Evolutionary conservation across 1,140 invertebrate genomes (phyloP).

Genomic region (Aphelinus certus): DNA sequence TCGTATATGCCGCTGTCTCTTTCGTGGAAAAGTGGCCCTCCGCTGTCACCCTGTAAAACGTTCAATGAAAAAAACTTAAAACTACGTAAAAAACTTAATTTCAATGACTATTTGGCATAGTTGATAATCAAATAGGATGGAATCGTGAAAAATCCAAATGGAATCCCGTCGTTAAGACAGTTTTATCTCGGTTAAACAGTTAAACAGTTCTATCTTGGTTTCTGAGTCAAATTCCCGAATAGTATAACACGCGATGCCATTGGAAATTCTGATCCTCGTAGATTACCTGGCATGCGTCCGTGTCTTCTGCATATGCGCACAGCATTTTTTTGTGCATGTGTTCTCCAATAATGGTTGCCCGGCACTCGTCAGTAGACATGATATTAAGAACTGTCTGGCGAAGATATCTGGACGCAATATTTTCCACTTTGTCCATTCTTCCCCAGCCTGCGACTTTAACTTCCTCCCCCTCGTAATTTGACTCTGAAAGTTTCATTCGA

Average conservation of each 20-base stretch:
- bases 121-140: too few species aligned
- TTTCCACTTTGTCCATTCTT: constrained; percentile 58
- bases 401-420: constrained; percentile 65
- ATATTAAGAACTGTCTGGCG: constrained; percentile 66
- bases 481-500: constrained; percentile 32
- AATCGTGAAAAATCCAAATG: too few species aligned
- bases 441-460: constrained; percentile 76
- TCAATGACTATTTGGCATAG: too few species aligned
- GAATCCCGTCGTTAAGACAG: too few species aligned
- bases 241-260: too few species aligned
- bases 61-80: constrained; percentile 25
- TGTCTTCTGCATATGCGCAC: constrained; percentile 65
- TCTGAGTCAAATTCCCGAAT: too few species aligned
- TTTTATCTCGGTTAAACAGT: too few species aligned
- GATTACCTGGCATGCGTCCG: constrained; percentile 71
- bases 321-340: constrained; percentile 66
- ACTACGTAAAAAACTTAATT: constrained; percentile 42
- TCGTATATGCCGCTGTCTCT: constrained; percentile 59
- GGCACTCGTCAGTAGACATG: constrained; percentile 57
- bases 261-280: not conserved
- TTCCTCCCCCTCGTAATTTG: constrained; percentile 61
- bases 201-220: too few species aligned
- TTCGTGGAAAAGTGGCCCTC: constrained; percentile 63
- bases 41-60: constrained; percentile 72
- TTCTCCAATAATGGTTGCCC: constrained; percentile 57